Evolutionary conservation across 2,888 invertebrate species (phyloP), one percentile per base, ranked within the genome.

Genomic region (Amorpha juglandis): DNA sequence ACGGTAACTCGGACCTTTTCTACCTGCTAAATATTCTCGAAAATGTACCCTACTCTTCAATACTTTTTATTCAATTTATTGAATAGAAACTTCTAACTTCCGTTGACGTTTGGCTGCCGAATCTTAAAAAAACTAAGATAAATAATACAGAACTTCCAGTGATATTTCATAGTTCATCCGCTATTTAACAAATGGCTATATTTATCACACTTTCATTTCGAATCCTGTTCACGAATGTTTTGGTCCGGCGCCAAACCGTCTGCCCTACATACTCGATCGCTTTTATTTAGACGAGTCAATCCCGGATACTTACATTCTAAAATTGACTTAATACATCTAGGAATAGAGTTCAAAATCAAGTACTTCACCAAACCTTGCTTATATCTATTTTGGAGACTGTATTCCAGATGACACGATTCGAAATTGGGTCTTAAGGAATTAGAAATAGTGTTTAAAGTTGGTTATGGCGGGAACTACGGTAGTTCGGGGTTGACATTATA

Each of bases 211-310:
- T 38, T 38, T 58, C 19, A 19, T 19, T 12, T 42, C 38, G 38
- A 38, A 58, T 58, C 58, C 58, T 42, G 42, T 19, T 42, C 58
- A 58, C 58, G 38, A 50, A 65, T 65, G 19, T 65, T 62, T 83
- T 88, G 88, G 87, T 82, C 67, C 75, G 87, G 76, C 89, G 89
- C 89, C 89, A 89, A 86, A 79, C 86, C 65, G 89, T 88, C 89
- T 89, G 88, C 70, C 82, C 89, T 79, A 89, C 78, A 83, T 87
- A 79, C 78, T 70, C 69, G 68, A 62, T 71, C 68, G 71, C 75
- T 81, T 78, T 77, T 76, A 55, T 55, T 52, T 55, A 16, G 55
- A 55, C 55, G 16, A 38, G n/a, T 35, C 19, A 11, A 58, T 58
- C 19, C 12, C 19, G 6, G 11, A 2, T 9, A 12, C 6, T 58